phyloP scores from a whole-genome alignment of 2,888 invertebrate species.

The Chirona hameri region DNA sequence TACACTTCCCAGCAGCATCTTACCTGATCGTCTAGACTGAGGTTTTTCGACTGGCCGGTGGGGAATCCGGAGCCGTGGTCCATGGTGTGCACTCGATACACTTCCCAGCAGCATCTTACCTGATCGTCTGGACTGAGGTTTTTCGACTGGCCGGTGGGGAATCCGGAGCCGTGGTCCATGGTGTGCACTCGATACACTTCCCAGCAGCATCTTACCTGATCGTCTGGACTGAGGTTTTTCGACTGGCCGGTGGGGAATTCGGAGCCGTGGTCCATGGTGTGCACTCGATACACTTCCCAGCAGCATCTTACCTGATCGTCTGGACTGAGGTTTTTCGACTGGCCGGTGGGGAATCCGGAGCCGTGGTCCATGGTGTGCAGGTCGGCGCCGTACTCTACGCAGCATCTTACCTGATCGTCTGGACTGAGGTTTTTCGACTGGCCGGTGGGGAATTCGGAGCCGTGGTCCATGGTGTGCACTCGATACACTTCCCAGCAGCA shows the following conservation, averaged over 20 bases:
- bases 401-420: constrained; percentile 60
- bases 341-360: constrained; percentile 91
- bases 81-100: constrained; percentile 93
- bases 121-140: constrained; percentile 74
- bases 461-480: constrained; percentile 97
- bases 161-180: constrained; percentile 96
- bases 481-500: no score
- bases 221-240: constrained; percentile 70
- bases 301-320: constrained; percentile 58
- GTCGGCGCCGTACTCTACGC: constrained; percentile 98
- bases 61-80: constrained; percentile 98
- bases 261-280: constrained; percentile 96
- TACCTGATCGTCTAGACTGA: constrained; percentile 69
- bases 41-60: constrained; percentile 75
- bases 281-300: constrained; percentile 57
- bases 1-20: not conserved
- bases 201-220: constrained; percentile 52
- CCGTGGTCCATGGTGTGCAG: constrained; percentile 97
- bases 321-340: constrained; percentile 71
- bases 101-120: constrained; percentile 41
- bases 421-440: constrained; percentile 74
- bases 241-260: constrained; percentile 91
- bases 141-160: constrained; percentile 82
- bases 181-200: constrained; percentile 77
- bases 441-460: constrained; percentile 93